Conservation (phyloP, 2,113 vertebrate genomes). For the Trichomycterus rosablanca region DNA sequence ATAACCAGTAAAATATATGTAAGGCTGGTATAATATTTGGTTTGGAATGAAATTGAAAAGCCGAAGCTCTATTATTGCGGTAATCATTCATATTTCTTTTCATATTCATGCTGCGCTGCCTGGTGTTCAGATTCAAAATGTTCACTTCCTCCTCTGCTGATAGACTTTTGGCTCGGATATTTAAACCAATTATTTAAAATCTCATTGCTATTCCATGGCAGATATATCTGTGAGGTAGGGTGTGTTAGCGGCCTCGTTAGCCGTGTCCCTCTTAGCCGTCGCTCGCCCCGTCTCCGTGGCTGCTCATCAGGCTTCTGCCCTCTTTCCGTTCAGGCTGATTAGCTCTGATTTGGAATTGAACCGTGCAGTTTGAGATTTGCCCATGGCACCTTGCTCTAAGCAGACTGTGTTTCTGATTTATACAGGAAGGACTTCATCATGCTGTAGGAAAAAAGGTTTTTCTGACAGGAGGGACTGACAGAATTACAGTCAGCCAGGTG, state of each 20-base stretch:
- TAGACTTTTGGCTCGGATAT: not conserved
- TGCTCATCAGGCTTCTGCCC: not conserved
- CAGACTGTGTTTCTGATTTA: slow-evolving; percentile 11
- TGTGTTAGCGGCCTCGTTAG: slow-evolving; percentile 4
- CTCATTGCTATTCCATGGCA: not conserved
- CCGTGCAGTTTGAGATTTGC: not conserved
- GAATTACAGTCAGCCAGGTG: too few species aligned
- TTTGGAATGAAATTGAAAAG: too few species aligned
- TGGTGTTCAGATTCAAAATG: not conserved
- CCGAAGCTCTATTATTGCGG: too few species aligned
- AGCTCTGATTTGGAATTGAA: slow-evolving; percentile 27
- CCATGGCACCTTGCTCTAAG: not conserved
- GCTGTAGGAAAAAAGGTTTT: too few species aligned
- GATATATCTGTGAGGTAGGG: not conserved
- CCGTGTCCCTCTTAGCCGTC: not conserved
- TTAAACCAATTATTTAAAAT: not conserved
- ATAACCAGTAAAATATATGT: too few species aligned
- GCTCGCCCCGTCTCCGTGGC: not conserved
- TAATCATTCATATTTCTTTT: too few species aligned
- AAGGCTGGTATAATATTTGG: too few species aligned
- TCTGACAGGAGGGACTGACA: too few species aligned
- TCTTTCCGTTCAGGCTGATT: not conserved
- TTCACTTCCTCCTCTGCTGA: not conserved
- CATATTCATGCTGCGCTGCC: too few species aligned
- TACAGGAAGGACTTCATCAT: slow-evolving; percentile 18